A percentile compares a stretch with the other conserved stretches of the same genome.
Conservation (phyloP, 2,797 vertebrate genomes). For the Dromococcyx pavoninus region DNA sequence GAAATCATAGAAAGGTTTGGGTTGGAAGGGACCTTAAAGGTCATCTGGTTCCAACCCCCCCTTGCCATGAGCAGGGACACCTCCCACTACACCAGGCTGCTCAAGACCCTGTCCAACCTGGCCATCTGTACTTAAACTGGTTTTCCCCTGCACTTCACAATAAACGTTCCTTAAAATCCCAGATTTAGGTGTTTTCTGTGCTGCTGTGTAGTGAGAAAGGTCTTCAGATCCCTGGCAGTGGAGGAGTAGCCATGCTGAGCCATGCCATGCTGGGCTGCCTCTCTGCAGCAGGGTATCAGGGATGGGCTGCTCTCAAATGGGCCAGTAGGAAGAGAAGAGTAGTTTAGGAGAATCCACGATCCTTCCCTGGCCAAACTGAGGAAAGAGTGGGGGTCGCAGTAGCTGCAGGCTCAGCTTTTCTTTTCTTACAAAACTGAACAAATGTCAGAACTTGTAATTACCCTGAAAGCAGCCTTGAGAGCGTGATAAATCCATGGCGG, state of each 20-base stretch:
- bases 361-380: fast-evolving
- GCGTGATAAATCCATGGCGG: background rate
- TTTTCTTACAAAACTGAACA: background rate
- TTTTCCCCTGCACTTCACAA: background rate
- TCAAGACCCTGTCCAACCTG: too few relatives aligned
- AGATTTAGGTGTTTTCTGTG: background rate
- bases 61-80: too few relatives aligned
- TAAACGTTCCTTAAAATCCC: background rate
- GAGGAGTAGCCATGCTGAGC: background rate
- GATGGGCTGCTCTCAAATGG: fast-evolving
- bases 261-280: fast-evolving
- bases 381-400: fast-evolving
- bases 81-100: too few relatives aligned
- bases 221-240: background rate
- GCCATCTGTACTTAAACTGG: background rate
- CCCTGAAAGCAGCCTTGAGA: background rate
- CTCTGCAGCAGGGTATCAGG: too few relatives aligned
- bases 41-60: too few relatives aligned
- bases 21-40: too few relatives aligned
- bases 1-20: too few relatives aligned
- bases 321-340: background rate
- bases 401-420: background rate
- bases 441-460: background rate
- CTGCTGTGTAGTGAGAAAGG: background rate
- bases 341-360: background rate